A percentile compares a stretch with the other conserved stretches of the same genome.
phyloP scores from a whole-genome alignment of 2,113 vertebrate genomes.

The Pachyramphus minor region DNA sequence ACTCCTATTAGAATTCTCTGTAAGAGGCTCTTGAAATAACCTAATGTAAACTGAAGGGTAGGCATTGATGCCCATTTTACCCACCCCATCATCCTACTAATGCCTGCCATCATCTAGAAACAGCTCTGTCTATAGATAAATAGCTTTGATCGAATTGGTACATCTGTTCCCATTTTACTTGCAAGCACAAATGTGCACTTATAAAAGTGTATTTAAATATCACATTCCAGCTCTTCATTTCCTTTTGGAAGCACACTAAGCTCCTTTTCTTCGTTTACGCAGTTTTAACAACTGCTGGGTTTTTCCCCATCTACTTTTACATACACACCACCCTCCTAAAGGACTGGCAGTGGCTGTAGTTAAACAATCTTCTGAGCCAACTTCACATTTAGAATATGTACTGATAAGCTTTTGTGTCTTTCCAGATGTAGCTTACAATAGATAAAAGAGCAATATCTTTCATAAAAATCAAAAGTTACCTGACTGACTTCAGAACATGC shows the following conservation, averaged over 20 bases:
- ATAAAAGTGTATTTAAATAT: constrained; percentile 25
- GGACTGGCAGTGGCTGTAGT: not conserved
- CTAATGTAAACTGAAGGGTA: not conserved
- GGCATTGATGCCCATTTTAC: not conserved
- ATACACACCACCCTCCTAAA: not conserved
- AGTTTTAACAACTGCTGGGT: not conserved
- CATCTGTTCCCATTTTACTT: constrained; percentile 15
- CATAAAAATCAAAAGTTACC: not conserved
- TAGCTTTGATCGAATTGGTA: not conserved
- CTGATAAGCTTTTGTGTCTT: not conserved
- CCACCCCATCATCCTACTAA: not conserved
- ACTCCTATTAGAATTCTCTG: no score
- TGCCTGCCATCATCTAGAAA: not conserved
- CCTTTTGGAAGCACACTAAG: not conserved
- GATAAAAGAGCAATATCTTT: not conserved
- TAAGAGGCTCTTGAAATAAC: not conserved
- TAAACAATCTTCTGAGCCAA: not conserved
- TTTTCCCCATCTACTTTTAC: not conserved
- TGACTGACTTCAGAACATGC: not conserved
- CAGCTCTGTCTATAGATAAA: not conserved
- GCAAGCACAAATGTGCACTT: not conserved
- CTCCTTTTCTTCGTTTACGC: not conserved
- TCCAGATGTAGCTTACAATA: not conserved
- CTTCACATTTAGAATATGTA: rapidly evolving
- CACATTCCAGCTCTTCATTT: not conserved